These are phyloP conservation scores for Ptychoptera albimana DNA, from an alignment of 2,888 invertebrate species.

Conservation along the genomic window DNA sequence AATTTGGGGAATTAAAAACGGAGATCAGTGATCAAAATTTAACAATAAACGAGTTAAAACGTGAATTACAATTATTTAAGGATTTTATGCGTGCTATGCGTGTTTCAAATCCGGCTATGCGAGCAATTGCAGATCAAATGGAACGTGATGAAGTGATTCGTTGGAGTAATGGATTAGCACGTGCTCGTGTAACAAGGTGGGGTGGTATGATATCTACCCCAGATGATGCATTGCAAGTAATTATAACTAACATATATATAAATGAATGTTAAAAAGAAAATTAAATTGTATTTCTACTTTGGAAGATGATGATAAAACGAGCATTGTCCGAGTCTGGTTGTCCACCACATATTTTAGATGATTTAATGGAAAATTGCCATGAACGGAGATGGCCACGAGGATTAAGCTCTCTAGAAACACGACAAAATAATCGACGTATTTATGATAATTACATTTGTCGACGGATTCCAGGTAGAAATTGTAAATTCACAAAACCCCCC, in stretches of 20 bases:
- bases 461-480: slow-evolving; percentile 60
- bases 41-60: slow-evolving; percentile 74
- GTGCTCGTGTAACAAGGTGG: slow-evolving; percentile 88
- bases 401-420: slow-evolving; percentile 77
- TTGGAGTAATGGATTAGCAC: slow-evolving; percentile 69
- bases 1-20: slow-evolving; percentile 71
- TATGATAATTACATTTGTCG: slow-evolving; percentile 93
- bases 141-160: slow-evolving; percentile 83
- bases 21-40: slow-evolving; percentile 75
- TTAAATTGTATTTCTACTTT: slow-evolving; percentile 2
- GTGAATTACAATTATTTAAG: slow-evolving; percentile 76
- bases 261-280: slow-evolving; percentile 5
- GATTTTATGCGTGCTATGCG: slow-evolving; percentile 90
- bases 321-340: slow-evolving; percentile 88
- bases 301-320: slow-evolving; percentile 81
- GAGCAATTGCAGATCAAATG: slow-evolving; percentile 86
- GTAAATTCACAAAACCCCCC: no score
- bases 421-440: slow-evolving; percentile 78
- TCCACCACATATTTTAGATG: slow-evolving; percentile 82
- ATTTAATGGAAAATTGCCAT: slow-evolving; percentile 94
- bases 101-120: slow-evolving; percentile 80
- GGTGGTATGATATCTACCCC: slow-evolving; percentile 98
- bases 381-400: slow-evolving; percentile 92
- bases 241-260: no score
- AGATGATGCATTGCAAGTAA: slow-evolving; percentile 79